Evolutionary conservation across 2,888 invertebrate genomes (phyloP).

Genomic region (Agonum fuliginosum): DNA sequence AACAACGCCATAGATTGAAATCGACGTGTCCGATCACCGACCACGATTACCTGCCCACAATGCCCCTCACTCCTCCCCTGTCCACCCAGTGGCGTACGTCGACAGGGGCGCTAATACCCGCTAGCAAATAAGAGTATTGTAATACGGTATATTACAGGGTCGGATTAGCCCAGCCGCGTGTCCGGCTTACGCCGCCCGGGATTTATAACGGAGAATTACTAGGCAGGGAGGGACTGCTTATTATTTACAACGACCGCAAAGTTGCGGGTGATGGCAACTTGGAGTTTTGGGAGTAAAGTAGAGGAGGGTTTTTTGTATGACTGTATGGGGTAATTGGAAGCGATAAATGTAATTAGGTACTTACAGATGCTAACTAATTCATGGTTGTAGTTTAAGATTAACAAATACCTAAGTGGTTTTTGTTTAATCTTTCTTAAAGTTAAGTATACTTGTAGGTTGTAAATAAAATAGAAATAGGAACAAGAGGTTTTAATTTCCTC

Average conservation of each 20-base stretch:
- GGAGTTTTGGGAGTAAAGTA: too few relatives aligned
- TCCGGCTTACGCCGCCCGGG: slow-evolving; percentile 49
- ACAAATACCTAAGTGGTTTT: too few relatives aligned
- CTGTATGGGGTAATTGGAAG: too few relatives aligned
- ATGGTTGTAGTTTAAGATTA: too few relatives aligned
- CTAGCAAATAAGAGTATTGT: slow-evolving; percentile 58
- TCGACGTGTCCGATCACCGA: slow-evolving; percentile 29
- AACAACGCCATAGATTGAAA: slow-evolving; percentile 18
- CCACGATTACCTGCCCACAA: slow-evolving; percentile 16
- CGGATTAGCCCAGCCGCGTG: slow-evolving; percentile 55
- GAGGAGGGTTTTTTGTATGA: too few relatives aligned
- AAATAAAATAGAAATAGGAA: too few relatives aligned
- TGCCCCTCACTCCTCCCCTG: not conserved
- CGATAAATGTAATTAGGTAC: too few relatives aligned
- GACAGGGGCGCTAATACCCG: slow-evolving; percentile 40
- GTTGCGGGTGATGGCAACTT: not conserved
- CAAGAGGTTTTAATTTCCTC: too few relatives aligned
- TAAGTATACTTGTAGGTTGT: too few relatives aligned
- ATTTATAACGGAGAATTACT: slow-evolving; percentile 55
- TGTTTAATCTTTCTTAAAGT: too few relatives aligned
- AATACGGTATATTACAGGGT: slow-evolving; percentile 54
- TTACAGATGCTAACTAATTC: too few relatives aligned
- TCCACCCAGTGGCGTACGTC: not conserved
- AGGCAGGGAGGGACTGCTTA: slow-evolving; percentile 16
- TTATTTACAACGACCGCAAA: slow-evolving; percentile 53